Base-by-base conservation (phyloP, 2,888 invertebrate species). In the Platycheirus albimanus region DNA sequence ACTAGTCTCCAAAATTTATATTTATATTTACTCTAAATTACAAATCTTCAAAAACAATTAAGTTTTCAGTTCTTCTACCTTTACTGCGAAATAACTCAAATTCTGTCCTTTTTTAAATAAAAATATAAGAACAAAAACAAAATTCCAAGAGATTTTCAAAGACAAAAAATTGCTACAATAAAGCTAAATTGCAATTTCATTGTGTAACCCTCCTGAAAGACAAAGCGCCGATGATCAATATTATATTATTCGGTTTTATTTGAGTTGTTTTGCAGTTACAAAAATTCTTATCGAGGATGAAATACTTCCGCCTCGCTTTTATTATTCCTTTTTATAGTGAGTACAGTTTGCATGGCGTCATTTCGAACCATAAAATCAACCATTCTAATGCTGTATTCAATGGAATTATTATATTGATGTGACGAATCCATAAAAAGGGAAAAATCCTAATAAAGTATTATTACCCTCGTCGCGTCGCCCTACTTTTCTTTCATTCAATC, bases 361-460 rank as follows among this genome's bases (percentile, higher is more conserved):
- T 30, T 67, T 71, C 52, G 47, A 41, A 63, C 66, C 71, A 71
- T 77, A 71, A 81, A 80, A 80, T 20, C 51, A 69, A 19, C 71
- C 71, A 66, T 58, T 76, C 52, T 33, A 66, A 49, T 63, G 49
- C 47, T 33, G n/a, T 54, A 52, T 72, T 77, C 67, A 77, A 72
- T 63, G 61, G 54, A 63, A 77, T 76, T 77, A 71, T 77, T 77
- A 67, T 72, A 77, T 71, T 77, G 81, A 71, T 67, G 81, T 77
- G 77, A 77, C 61, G 51, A 67, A 77, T 63, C 71, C 71, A 77
- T 67, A 83, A 77, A 74, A 67, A 71, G 61, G 13, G n/a, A 8
- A 49, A 72, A 19, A 47, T 56, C 45, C 45, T 71, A 76, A 71
- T 64, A 66, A 71, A 81, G 70, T 76, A 45, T 81, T 76, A 76